Conservation (phyloP, 2,113 vertebrate genomes). For the Phoxinus phoxinus region DNA sequence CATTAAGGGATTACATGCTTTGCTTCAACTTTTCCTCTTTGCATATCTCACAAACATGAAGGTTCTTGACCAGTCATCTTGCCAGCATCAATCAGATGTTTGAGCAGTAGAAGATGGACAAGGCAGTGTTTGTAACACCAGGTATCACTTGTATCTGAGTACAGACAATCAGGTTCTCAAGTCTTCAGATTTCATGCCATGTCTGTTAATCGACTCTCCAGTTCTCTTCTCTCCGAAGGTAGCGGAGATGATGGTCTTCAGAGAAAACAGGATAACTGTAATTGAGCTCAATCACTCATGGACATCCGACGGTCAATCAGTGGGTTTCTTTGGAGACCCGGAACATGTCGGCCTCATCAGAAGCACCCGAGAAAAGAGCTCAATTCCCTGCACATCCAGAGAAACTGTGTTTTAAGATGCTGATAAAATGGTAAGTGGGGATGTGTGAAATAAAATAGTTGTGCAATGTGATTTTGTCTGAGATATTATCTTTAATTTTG, state of each 20-base stretch:
- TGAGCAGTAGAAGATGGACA: not conserved
- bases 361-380: not conserved
- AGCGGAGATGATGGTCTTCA: not conserved
- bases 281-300: slow-evolving; percentile 27
- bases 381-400: not conserved
- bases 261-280: slow-evolving; percentile 12
- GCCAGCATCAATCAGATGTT: not conserved
- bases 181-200: not conserved
- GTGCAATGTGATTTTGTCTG: not conserved
- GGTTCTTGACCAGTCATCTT: not conserved
- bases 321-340: not conserved
- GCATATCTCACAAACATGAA: not conserved
- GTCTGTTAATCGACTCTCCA: slow-evolving; percentile 22
- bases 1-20: not conserved
- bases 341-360: not conserved
- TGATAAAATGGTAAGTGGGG: not conserved
- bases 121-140: not conserved
- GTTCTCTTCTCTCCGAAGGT: slow-evolving; percentile 10
- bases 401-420: not conserved
- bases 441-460: not conserved
- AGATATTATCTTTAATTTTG: slow-evolving; percentile 2
- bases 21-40: not conserved
- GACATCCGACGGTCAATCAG: not conserved
- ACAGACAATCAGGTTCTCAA: not conserved
- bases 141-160: not conserved